These are phyloP conservation scores for Ondatra zibethicus DNA, from an alignment of 2,113 vertebrate genomes.

Conservation along the genomic window DNA sequence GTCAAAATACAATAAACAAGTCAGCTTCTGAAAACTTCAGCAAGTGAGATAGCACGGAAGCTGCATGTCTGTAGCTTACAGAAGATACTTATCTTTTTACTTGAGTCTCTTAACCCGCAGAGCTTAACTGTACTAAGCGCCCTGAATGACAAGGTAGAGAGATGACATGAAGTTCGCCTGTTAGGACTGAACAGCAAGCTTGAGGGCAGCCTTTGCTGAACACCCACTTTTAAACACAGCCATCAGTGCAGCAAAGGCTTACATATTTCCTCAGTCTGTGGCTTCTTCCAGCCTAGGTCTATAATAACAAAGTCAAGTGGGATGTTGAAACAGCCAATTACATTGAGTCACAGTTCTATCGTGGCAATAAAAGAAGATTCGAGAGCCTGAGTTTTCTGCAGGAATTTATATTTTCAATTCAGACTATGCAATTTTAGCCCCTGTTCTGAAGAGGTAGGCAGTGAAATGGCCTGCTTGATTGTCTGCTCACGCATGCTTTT, in stretches of 20 bases:
- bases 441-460: not conserved
- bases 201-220: constrained; percentile 52
- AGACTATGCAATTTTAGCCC: constrained; percentile 40
- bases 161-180: not conserved
- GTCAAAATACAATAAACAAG: constrained; percentile 56
- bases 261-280: not conserved
- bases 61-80: constrained; percentile 30
- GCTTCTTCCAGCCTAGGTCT: constrained; percentile 12
- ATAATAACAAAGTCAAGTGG: constrained; percentile 43
- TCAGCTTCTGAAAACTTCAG: constrained; percentile 53
- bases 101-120: constrained; percentile 14
- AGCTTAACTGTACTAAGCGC: constrained; percentile 34
- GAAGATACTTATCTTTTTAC: constrained; percentile 51
- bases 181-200: not conserved
- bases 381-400: constrained; percentile 18
- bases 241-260: not conserved
- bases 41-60: constrained; percentile 39
- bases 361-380: not conserved
- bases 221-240: constrained; percentile 38
- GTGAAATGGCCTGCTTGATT: not conserved
- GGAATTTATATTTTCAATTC: constrained; percentile 60
- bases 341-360: constrained; percentile 13
- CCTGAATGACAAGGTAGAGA: not conserved
- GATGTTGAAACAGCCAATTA: constrained; percentile 40
- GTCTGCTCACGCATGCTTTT: not conserved